phyloP scores from a whole-genome alignment of 2,888 invertebrate genomes.

The Dynastes maya region DNA sequence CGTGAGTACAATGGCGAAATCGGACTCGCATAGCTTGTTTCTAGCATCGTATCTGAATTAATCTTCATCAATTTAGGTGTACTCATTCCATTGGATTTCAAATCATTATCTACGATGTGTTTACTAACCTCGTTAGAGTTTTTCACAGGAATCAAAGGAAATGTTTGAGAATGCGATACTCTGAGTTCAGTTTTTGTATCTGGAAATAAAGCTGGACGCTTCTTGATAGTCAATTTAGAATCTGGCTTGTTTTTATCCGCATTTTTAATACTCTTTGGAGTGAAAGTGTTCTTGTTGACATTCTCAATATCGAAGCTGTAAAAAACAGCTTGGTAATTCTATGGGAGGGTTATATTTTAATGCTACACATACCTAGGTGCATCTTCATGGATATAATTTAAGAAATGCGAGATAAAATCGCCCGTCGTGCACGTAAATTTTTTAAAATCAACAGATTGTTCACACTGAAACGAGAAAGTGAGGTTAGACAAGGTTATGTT shows the following conservation, averaged over 20 bases:
- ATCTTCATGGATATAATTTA: constrained; percentile 67
- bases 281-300: background rate
- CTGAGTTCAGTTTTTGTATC: constrained; percentile 15
- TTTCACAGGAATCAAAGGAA: constrained; percentile 11
- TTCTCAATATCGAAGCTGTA: constrained; percentile 28
- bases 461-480: constrained; percentile 61
- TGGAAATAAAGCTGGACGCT: constrained; percentile 26
- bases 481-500: constrained; percentile 50
- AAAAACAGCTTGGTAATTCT: background rate
- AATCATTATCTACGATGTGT: background rate
- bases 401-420: constrained; percentile 66
- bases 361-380: constrained; percentile 61
- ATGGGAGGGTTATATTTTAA: background rate
- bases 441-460: background rate
- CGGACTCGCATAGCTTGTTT: constrained; percentile 58
- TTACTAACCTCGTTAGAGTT: background rate
- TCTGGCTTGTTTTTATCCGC: background rate
- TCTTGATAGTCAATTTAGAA: constrained; percentile 19
- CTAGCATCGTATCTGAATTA: constrained; percentile 32
- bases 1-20: constrained; percentile 63
- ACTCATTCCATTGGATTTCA: constrained; percentile 48
- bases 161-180: constrained; percentile 26
- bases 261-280: constrained; percentile 28
- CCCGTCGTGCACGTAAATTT: constrained; percentile 58
- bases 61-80: constrained; percentile 58